phyloP scores from a whole-genome alignment of 23 tunicate species.

The Styela clava region DNA sequence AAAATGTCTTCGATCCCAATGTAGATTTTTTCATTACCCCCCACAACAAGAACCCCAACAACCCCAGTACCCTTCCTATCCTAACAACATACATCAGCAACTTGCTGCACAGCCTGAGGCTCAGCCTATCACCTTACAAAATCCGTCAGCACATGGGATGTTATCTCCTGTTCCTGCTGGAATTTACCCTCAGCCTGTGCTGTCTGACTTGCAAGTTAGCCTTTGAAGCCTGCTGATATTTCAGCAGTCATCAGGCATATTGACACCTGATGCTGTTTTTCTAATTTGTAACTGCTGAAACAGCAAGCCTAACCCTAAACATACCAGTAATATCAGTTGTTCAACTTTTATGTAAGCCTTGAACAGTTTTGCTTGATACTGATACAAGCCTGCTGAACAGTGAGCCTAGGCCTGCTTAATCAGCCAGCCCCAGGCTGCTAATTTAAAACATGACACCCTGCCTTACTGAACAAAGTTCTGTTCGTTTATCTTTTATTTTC shows the following conservation, averaged over 20 bases:
- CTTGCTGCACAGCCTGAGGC: background rate
- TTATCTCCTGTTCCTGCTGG: background rate
- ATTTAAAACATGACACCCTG: background rate
- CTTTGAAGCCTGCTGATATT: background rate
- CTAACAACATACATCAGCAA: background rate
- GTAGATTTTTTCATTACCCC: slow-evolving; percentile 86
- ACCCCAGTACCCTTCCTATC: background rate
- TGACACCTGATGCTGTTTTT: background rate
- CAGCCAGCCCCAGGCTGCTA: slow-evolving; percentile 1
- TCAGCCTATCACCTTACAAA: background rate
- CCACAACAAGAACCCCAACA: slow-evolving; percentile 11
- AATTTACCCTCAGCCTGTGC: slow-evolving; percentile 10
- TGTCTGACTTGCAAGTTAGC: background rate
- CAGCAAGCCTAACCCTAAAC: background rate
- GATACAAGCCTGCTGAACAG: background rate
- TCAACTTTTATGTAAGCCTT: too few species aligned
- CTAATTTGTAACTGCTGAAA: background rate
- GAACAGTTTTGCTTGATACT: too few species aligned
- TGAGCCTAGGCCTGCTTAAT: background rate
- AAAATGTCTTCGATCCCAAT: slow-evolving; percentile 57
- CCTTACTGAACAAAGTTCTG: background rate
- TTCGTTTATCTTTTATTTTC: too few species aligned
- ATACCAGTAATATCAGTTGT: background rate
- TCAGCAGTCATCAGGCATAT: background rate
- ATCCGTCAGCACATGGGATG: background rate